Evolutionary conservation across 2,113 vertebrate genomes (phyloP).

Genomic region (Maccullochella peelii): DNA sequence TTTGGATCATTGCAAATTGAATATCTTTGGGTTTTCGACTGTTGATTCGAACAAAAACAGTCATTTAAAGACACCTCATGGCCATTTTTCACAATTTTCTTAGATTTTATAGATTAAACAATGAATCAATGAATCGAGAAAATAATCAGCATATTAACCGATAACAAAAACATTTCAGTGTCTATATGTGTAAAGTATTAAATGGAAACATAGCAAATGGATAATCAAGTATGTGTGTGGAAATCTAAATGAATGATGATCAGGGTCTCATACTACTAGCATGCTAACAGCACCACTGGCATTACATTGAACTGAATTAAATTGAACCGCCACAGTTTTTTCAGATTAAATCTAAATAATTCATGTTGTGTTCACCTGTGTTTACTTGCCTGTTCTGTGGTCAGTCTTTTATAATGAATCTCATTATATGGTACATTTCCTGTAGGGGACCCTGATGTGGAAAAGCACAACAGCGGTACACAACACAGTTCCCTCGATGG

Average conservation of each 20-base stretch:
- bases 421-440: conserved; percentile 44
- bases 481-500: conserved; percentile 34
- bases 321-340: not conserved
- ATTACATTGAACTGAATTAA: not conserved
- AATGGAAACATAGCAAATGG: not conserved
- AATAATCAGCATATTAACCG: not conserved
- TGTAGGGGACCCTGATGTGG: not conserved
- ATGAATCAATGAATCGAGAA: not conserved
- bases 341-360: not conserved
- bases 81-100: not conserved
- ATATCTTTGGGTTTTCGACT: too few species aligned
- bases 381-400: not conserved
- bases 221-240: not conserved
- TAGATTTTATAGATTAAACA: not conserved
- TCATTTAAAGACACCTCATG: too few species aligned
- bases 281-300: not conserved
- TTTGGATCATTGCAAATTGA: too few species aligned
- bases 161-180: not conserved
- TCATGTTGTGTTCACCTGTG: not conserved
- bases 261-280: not conserved
- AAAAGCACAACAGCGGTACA: conserved; percentile 13
- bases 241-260: not conserved
- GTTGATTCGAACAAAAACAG: too few species aligned
- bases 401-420: conserved; percentile 24
- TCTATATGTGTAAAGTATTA: not conserved